Percentiles rank a stretch among this genome's conserved stretches.
Conservation (phyloP, 2,888 invertebrate species). For the Athrips mouffetella region DNA sequence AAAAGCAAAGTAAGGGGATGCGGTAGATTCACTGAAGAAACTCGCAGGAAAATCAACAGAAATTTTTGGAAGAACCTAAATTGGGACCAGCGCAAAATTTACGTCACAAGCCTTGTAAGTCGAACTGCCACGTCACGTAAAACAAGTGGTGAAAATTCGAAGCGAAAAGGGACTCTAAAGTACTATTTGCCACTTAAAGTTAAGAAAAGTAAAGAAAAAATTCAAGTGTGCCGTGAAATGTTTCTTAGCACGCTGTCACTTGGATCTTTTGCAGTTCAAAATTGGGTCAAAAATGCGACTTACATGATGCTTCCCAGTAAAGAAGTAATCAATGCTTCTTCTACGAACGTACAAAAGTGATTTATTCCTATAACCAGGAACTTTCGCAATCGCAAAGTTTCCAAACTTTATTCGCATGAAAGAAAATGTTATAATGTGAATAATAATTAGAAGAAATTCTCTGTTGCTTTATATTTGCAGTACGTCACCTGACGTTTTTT, state of each 20-base stretch:
- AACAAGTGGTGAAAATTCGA: slow-evolving; percentile 9
- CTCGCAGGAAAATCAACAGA: slow-evolving; percentile 19
- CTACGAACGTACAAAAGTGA: too few relatives aligned
- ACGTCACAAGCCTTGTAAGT: slow-evolving; percentile 23
- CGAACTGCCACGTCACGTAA: slow-evolving; percentile 23
- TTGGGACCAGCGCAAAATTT: slow-evolving; percentile 27
- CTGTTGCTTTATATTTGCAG: too few relatives aligned
- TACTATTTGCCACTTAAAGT: slow-evolving; percentile 21
- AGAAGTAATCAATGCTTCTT: too few relatives aligned
- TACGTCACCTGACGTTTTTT: too few relatives aligned
- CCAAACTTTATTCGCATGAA: too few relatives aligned
- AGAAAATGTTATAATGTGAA: too few relatives aligned
- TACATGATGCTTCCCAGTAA: background rate
- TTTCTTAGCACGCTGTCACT: slow-evolving; percentile 10
- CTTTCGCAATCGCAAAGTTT: too few relatives aligned
- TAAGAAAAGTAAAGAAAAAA: background rate
- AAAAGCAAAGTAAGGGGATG: slow-evolving; percentile 23
- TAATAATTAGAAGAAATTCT: too few relatives aligned
- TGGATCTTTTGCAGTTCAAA: slow-evolving; percentile 14
- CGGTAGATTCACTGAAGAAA: slow-evolving; percentile 22
- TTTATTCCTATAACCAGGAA: too few relatives aligned
- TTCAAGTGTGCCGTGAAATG: slow-evolving; percentile 11
- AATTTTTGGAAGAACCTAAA: slow-evolving; percentile 27
- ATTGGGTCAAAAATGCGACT: slow-evolving; percentile 6
- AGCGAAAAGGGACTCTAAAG: slow-evolving; percentile 8